Evolutionary conservation across 2,797 vertebrate species (phyloP).

Genomic region (Artibeus lituratus): DNA sequence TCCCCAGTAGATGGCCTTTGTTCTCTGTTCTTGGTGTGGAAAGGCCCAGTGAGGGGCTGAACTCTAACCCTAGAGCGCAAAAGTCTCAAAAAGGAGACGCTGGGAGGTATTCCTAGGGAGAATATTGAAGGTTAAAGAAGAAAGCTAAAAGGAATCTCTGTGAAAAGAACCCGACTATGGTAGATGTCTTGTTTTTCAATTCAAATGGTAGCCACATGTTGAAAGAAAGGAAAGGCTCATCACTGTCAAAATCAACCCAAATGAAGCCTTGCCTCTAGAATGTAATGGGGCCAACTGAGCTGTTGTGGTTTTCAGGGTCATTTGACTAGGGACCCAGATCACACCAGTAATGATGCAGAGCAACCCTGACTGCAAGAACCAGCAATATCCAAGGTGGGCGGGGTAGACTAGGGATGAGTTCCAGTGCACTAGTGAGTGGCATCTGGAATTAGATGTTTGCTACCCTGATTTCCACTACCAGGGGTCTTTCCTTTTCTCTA

Average conservation of each 20-base stretch:
- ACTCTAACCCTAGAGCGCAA: slow-evolving; percentile 47
- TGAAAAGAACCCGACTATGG: neutral
- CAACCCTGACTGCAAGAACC: neutral
- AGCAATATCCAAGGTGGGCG: neutral
- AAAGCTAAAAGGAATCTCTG: neutral
- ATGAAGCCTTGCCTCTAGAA: neutral
- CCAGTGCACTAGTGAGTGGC: accelerated
- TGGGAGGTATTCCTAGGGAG: neutral
- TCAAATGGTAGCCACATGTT: neutral
- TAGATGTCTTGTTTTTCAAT: neutral
- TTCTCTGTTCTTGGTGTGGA: slow-evolving; percentile 3
- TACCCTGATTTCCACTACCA: neutral
- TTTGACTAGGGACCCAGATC: neutral
- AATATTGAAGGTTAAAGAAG: slow-evolving; percentile 29
- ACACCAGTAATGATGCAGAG: neutral
- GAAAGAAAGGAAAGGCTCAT: neutral
- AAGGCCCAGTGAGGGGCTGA: slow-evolving; percentile 61
- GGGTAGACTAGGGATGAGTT: accelerated
- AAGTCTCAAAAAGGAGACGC: slow-evolving; percentile 7
- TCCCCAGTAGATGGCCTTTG: neutral
- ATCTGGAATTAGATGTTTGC: neutral
- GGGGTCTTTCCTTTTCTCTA: neutral
- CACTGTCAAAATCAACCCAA: neutral
- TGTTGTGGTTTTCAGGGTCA: neutral
- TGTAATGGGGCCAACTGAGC: neutral